These are phyloP conservation scores for Xylota segnis DNA, from an alignment of 2,888 invertebrate genomes.

Conservation along the genomic window DNA sequence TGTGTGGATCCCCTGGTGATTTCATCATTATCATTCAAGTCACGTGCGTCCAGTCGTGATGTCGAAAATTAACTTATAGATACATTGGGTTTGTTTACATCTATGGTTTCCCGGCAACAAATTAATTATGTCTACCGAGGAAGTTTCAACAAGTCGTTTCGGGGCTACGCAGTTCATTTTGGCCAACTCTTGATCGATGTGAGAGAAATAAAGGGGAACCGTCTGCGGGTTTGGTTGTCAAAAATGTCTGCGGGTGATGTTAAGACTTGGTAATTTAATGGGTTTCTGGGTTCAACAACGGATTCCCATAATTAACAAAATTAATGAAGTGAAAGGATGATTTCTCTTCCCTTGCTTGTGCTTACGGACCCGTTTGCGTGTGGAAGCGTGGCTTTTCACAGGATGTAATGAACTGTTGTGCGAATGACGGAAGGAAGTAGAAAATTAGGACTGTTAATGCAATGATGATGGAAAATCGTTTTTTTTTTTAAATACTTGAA, in stretches of 20 bases:
- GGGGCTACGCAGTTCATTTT: neutral
- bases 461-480: neutral
- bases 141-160: neutral
- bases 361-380: neutral
- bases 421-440: neutral
- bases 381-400: neutral
- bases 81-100: neutral
- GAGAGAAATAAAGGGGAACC: neutral
- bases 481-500: too few relatives aligned
- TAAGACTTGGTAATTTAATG: conserved; percentile 33
- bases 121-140: conserved; percentile 2
- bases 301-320: conserved; percentile 36
- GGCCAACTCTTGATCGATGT: neutral
- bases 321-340: conserved; percentile 35
- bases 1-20: neutral
- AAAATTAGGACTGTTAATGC: conserved; percentile 3
- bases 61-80: conserved; percentile 4
- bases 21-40: neutral
- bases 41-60: conserved; percentile 6
- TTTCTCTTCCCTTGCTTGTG: neutral
- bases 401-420: conserved; percentile 19
- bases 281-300: conserved; percentile 19
- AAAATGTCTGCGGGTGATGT: conserved; percentile 23
- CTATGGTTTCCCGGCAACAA: neutral
- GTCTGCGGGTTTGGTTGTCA: neutral